These are phyloP conservation scores for Turritopsis rubra DNA, from an alignment of 30 jellyfish, hydroid and myxozoan species.

Conservation along the genomic window DNA sequence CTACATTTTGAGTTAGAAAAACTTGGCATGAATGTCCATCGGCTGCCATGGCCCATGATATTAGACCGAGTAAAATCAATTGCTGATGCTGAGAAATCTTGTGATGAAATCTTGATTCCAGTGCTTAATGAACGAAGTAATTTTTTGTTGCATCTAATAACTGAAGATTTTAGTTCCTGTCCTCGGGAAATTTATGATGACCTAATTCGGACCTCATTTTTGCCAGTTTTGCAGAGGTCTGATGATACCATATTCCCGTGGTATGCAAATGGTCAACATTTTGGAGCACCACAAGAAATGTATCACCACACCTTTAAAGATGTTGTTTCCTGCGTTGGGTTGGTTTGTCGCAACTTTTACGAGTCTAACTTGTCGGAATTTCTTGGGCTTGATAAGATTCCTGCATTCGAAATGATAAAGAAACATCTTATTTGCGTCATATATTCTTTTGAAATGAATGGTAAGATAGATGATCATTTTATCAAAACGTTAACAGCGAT, in stretches of 20 bases:
- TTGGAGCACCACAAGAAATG: conserved; percentile 24
- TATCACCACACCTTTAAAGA: background rate
- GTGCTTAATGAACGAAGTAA: background rate
- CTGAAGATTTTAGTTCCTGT: background rate
- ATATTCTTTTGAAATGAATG: background rate
- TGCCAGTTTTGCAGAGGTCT: conserved; percentile 8
- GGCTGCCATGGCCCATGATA: conserved; percentile 32
- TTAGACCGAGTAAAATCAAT: conserved; percentile 43
- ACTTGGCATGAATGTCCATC: background rate
- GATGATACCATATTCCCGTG: conserved; percentile 2
- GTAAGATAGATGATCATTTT: background rate
- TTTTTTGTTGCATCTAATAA: background rate
- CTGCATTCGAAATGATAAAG: conserved; percentile 19
- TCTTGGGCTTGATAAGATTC: conserved; percentile 13
- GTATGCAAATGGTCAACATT: background rate
- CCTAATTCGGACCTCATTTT: background rate
- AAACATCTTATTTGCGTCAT: conserved; percentile 13
- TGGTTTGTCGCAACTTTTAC: background rate
- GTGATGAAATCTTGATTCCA: background rate
- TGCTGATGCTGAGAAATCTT: background rate
- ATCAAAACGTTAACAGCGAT: background rate
- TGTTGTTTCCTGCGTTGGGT: conserved; percentile 9
- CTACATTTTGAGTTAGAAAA: background rate
- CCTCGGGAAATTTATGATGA: background rate
- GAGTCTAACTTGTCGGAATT: background rate